phyloP scores from a whole-genome alignment of 2,888 invertebrate species.

The Aspidiotus rigidus region DNA sequence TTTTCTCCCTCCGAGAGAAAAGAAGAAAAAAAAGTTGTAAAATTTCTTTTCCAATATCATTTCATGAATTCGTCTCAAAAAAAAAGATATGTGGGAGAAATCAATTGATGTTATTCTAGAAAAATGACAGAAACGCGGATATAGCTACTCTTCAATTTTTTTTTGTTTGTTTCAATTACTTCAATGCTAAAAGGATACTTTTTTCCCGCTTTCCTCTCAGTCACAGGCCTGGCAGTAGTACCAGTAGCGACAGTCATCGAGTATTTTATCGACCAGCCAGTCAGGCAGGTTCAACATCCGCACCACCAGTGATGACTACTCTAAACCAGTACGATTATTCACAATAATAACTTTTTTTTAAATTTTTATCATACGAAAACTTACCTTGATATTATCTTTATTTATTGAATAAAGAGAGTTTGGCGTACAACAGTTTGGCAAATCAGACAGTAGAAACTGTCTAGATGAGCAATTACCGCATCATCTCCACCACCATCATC shows the following conservation, averaged over 20 bases:
- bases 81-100: no score
- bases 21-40: no score
- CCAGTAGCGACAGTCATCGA: slow-evolving; percentile 32
- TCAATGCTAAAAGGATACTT: no score
- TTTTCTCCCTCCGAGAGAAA: no score
- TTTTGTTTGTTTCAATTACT: no score
- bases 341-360: not conserved
- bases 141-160: no score
- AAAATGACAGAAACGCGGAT: no score
- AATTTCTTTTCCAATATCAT: no score
- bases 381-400: no score
- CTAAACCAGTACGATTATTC: slow-evolving; percentile 18
- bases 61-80: no score
- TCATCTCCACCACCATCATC: slow-evolving; percentile 26
- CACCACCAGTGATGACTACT: slow-evolving; percentile 26
- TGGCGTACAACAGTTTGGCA: slow-evolving; percentile 23
- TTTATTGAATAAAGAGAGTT: slow-evolving; percentile 12
- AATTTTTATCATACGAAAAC: not conserved
- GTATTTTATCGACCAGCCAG: slow-evolving; percentile 33
- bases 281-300: slow-evolving; percentile 29
- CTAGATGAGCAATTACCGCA: slow-evolving; percentile 30
- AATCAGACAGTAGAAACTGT: slow-evolving; percentile 28
- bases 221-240: slow-evolving; percentile 31
- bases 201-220: slow-evolving; percentile 2
- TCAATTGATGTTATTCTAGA: no score